Conservation (phyloP, 2,888 invertebrate genomes). For the Cantharis lateralis region DNA sequence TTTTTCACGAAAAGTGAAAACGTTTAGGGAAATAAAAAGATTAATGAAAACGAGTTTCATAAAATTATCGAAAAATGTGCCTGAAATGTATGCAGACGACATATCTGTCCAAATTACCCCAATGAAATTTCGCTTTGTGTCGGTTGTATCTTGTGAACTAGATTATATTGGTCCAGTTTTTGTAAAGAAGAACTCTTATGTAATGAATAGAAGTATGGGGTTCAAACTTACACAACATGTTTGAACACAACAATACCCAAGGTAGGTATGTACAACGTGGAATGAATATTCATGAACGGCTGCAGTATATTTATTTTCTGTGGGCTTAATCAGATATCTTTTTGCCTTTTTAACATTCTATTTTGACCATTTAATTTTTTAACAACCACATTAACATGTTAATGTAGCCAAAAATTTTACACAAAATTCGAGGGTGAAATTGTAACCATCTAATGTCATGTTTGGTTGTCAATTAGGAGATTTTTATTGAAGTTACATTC, state of each 20-base stretch:
- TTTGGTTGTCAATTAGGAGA: not conserved
- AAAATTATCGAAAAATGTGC: not conserved
- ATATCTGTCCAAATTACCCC: not conserved
- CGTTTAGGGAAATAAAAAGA: not conserved
- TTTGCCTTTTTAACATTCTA: not conserved
- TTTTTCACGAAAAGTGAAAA: not conserved
- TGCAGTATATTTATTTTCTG: not conserved
- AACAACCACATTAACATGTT: not conserved
- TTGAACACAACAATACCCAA: conserved; percentile 13
- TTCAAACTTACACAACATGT: conserved; percentile 13
- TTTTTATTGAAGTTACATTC: not conserved
- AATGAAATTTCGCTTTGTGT: not conserved
- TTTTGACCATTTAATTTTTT: not conserved
- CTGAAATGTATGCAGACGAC: not conserved
- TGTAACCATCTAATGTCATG: not conserved
- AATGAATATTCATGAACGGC: conserved; percentile 24
- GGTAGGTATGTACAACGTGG: conserved; percentile 11
- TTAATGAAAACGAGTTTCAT: not conserved
- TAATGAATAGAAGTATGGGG: conserved; percentile 16
- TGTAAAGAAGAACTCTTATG: conserved; percentile 7
- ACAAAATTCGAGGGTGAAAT: not conserved
- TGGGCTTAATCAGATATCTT: not conserved
- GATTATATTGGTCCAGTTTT: conserved; percentile 7
- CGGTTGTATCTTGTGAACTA: not conserved
- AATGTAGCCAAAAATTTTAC: not conserved